Conservation (phyloP, 2,113 vertebrate genomes). For the Limanda limanda region DNA sequence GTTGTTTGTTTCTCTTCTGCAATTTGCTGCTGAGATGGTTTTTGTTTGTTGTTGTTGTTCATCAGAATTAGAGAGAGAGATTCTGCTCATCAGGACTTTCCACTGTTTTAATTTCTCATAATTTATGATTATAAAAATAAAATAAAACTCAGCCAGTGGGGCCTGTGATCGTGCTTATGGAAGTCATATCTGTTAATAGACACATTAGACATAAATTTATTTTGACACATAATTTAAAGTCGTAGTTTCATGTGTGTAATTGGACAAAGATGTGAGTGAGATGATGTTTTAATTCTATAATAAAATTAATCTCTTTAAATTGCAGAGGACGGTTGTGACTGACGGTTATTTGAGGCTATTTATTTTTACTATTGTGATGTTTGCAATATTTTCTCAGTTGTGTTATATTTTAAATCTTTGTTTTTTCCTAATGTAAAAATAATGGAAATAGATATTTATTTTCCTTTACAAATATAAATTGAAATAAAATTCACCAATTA, state of each 20-base stretch:
- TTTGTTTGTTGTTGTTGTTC: neutral
- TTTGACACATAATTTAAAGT: slow-evolving; percentile 41
- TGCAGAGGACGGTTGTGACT: neutral
- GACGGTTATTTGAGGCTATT: neutral
- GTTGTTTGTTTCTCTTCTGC: slow-evolving; percentile 20
- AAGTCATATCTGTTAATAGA: slow-evolving; percentile 30
- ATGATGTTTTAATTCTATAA: slow-evolving; percentile 42
- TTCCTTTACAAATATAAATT: neutral
- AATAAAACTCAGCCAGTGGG: slow-evolving; percentile 3
- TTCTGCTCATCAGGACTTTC: slow-evolving; percentile 40
- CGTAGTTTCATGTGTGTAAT: neutral
- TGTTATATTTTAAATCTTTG: neutral
- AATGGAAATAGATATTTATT: neutral
- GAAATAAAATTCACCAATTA: no score
- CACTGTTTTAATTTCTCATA: slow-evolving; percentile 42
- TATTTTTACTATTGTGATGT: neutral
- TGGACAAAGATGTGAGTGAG: slow-evolving; percentile 22
- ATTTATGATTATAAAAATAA: slow-evolving; percentile 19
- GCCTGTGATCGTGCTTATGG: slow-evolving; percentile 2
- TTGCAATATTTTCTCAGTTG: neutral
- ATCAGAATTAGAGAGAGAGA: slow-evolving; percentile 19
- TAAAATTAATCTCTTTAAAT: slow-evolving; percentile 33
- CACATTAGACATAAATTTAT: slow-evolving; percentile 35
- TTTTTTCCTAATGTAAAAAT: neutral
- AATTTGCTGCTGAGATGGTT: slow-evolving; percentile 42